Evolutionary conservation across 2,888 invertebrate species (phyloP), one percentile per base, ranked within the genome.

Genomic region (Caenorhabditis virilis): DNA sequence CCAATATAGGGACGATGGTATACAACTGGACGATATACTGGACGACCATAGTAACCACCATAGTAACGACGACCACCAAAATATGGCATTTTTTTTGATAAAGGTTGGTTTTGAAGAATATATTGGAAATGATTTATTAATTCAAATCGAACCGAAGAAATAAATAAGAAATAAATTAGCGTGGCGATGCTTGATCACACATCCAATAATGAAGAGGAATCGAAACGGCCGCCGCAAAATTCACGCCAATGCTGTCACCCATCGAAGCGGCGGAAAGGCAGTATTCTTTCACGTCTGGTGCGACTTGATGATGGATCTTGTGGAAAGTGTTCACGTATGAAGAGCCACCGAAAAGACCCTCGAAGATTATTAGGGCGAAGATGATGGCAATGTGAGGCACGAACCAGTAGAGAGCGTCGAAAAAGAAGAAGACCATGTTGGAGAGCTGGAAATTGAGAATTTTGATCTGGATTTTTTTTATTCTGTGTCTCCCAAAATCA

Each of bases 271-370:
- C 89, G 18, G 89, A 89, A 86, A 91, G 86, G 13, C 90, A 88
- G 83, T 89, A 90, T 82, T 90, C 88, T n/a, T 67, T 59, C 9
- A 71, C 64, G 38, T 76, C 72, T 2, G 71, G 69, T 7, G 47
- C 69, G 4, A 72, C 89, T 85, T 89, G 89, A 74, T 87, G 86
- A 25, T 89, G 87, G 83, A 92, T 90, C 75, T 86, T 87, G 80
- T 90, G 89, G 84, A 90, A 92, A 3, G 91, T 91, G 79, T 92
- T 92, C 18, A 91, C 90, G 83, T 91, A 91, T 5, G 90, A 88
- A 9, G 87, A 88, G 43, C 91, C 91, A 33, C 91, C 91, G 47
- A 91, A 82, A 9, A 91, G 83, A 1, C 91, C 91, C 84, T 91
- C 90, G 87, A 88, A 90, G 16, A 90, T 83, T 30, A 90, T 88